Evolutionary conservation across 2,888 invertebrate genomes (phyloP).

Genomic region (Calliopum simillimum): DNA sequence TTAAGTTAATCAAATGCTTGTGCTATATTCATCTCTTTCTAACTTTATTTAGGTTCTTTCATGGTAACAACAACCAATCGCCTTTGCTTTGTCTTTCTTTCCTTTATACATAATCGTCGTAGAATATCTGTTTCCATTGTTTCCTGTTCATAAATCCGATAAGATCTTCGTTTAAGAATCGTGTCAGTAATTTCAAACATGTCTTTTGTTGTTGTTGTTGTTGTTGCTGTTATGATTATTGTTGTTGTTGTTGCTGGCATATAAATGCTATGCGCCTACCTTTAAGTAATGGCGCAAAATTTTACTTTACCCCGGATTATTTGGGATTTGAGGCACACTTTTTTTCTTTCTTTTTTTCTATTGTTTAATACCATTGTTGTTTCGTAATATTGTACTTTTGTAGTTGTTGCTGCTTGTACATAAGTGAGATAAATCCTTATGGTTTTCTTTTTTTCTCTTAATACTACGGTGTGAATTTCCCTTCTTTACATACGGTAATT

Average conservation of each 20-base stretch:
- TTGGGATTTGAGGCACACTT: conserved; percentile 29
- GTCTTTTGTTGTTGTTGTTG: not conserved
- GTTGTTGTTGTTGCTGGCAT: conserved; percentile 1
- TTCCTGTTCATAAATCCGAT: conserved; percentile 24
- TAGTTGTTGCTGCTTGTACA: not conserved
- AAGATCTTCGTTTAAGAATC: conserved; percentile 29
- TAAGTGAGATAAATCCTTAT: too few relatives aligned
- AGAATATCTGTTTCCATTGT: not conserved
- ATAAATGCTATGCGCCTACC: not conserved
- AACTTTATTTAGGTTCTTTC: too few relatives aligned
- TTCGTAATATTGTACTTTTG: conserved; percentile 7
- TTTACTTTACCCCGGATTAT: conserved; percentile 30
- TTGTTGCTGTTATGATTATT: not conserved
- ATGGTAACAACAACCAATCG: too few relatives aligned
- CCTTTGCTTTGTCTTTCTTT: too few relatives aligned
- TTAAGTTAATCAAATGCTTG: too few relatives aligned
- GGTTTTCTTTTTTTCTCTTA: too few relatives aligned
- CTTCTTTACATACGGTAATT: too few relatives aligned
- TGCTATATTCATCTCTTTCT: too few relatives aligned
- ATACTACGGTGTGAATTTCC: too few relatives aligned
- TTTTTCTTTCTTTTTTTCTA: not conserved
- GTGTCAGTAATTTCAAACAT: conserved; percentile 31
- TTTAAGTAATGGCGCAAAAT: conserved; percentile 22
- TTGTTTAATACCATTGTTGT: not conserved
- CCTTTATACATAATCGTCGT: too few relatives aligned